A percentile compares a stretch with the other conserved stretches of the same genome.
These are phyloP conservation scores for Phacellophora camtschatica DNA, from an alignment of 30 jellyfish, hydroid and myxozoan species.

Conservation along the genomic window DNA sequence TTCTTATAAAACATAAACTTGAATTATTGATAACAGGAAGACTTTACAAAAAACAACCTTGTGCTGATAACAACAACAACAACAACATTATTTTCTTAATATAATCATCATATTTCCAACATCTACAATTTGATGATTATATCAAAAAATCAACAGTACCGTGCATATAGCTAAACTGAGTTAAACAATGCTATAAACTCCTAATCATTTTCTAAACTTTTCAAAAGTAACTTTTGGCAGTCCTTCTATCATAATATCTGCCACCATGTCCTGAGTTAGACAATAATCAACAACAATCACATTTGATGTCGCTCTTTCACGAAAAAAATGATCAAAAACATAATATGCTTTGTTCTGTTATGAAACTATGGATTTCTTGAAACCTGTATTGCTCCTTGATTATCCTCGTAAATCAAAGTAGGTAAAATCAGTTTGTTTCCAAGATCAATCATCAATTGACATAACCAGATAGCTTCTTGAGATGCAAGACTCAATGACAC, in stretches of 20 bases:
- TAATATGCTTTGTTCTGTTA: conserved; percentile 36
- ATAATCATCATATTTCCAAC: too few relatives aligned
- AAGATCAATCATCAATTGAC: conserved; percentile 28
- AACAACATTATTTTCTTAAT: too few relatives aligned
- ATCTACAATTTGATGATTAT: too few relatives aligned
- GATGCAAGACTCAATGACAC: conserved; percentile 35
- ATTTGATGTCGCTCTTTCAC: conserved; percentile 10
- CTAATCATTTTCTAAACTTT: neutral
- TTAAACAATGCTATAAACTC: conserved; percentile 20
- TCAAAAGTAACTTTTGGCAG: conserved; percentile 31
- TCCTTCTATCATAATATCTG: conserved; percentile 24
- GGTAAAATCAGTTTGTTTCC: conserved; percentile 32
- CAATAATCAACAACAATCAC: conserved; percentile 28
- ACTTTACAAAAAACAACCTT: too few relatives aligned
- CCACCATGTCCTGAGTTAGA: conserved; percentile 47
- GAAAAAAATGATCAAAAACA: neutral
- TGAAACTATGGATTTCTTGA: conserved; percentile 27
- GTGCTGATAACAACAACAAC: too few relatives aligned
- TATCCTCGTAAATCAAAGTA: neutral
- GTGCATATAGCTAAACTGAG: too few relatives aligned
- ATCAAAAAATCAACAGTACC: too few relatives aligned
- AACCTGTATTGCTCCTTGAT: neutral
- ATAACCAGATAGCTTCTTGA: conserved; percentile 55
- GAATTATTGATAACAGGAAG: too few relatives aligned
- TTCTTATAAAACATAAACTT: too few relatives aligned